Evolutionary conservation across 2,113 vertebrate genomes (phyloP), one percentile per base, ranked within the genome.

Genomic region (Grammomys dolichurus): DNA sequence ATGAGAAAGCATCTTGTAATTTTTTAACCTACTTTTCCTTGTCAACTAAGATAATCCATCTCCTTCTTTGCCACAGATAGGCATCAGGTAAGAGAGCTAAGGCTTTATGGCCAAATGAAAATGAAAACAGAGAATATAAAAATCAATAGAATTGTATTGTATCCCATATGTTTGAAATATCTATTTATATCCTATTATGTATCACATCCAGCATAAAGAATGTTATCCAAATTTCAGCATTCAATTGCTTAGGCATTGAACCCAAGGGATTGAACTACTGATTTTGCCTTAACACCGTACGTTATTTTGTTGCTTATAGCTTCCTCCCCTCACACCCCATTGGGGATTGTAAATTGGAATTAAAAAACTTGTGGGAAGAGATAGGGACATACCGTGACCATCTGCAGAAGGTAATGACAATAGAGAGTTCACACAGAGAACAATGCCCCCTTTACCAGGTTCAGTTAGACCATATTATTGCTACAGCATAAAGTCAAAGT

Each of bases 381-480:
- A 19, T 1, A 17, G 1, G 73, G 5, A 31, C 31, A 48, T 81
- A 58, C 20, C 22, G 48, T 86, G 58, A 10, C 11, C 70, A 6
- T 89, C 67, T 84, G 77, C 93, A 40, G 43, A 9, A 4, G 20
- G 6, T 0, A n/a, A 3, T 12, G 43, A 51, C 0, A 81, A 46
- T 78, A 90, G 94, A 7, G 87, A 78, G 5, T n/a, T n/a, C 72
- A 90, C 36, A 12, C 5, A 86, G 40, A 31, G 76, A 92, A 56
- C 11, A 48, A 40, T 80, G 63, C 8, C 5, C 26, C 7, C 87
- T 88, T 95, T 75, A 17, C 46, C 73, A 67, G 54, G 8, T 51
- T 90, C 9, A 28, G 3, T 91, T 65, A 36, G 88, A 40, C 7
- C 40, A 3, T 6, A 70, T 86, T 73, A 92, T 54, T 17, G 0